A percentile compares a stretch with the other conserved stretches of the same genome.
These are phyloP conservation scores for Marronus borbonicus DNA, from an alignment of 2,888 invertebrate species.

Conservation along the genomic window DNA sequence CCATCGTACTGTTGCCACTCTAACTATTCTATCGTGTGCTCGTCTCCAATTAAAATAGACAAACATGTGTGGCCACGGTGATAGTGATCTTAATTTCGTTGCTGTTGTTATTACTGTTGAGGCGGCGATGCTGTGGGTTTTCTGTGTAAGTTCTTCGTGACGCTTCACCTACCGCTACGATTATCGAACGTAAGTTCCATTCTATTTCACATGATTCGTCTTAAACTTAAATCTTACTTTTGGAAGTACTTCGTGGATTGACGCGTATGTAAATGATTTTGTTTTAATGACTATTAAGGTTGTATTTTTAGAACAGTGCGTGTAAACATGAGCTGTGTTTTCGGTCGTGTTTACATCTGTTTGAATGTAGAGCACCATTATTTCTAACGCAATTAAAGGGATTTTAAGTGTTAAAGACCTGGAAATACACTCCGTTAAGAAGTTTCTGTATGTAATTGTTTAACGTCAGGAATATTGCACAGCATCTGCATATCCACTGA, in stretches of 20 bases:
- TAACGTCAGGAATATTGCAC: too few species aligned
- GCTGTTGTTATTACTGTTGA: background rate
- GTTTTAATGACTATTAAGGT: background rate
- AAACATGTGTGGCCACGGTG: slow-evolving; percentile 15
- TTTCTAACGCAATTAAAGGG: background rate
- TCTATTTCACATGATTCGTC: background rate
- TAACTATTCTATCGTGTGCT: background rate
- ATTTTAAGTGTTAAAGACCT: too few species aligned
- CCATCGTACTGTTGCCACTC: background rate
- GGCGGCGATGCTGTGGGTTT: background rate
- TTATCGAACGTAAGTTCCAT: slow-evolving; percentile 23
- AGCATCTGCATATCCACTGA: too few species aligned
- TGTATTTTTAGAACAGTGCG: background rate
- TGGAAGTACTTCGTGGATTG: background rate
- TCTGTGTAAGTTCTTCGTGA: slow-evolving; percentile 2
- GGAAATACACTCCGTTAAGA: too few species aligned
- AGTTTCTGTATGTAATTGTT: too few species aligned
- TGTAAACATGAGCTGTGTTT: background rate
- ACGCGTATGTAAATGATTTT: background rate
- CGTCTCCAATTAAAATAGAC: slow-evolving; percentile 28
- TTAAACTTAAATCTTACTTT: too few species aligned
- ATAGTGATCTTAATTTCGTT: slow-evolving; percentile 13
- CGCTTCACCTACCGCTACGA: background rate
- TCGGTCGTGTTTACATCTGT: background rate
- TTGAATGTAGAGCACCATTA: background rate